phyloP scores from a whole-genome alignment of 37 sponge, comb jelly and placozoan species.

The Axinella damicornis region DNA sequence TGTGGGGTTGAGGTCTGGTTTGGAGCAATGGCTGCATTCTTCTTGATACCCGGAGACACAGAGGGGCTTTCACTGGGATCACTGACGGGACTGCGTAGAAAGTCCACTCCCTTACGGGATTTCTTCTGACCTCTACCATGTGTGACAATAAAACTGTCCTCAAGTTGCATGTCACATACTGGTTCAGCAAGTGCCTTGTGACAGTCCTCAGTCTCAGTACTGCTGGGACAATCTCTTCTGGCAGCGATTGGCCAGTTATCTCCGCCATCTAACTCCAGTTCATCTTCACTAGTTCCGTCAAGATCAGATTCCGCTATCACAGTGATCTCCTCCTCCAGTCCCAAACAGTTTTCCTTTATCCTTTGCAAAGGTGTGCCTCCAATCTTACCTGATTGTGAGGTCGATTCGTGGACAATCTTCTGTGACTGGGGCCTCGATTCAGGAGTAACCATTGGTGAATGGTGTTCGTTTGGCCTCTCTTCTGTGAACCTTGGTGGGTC shows the following conservation, averaged over 20 bases:
- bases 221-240: too few relatives aligned
- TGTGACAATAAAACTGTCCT: constrained; percentile 42
- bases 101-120: background rate
- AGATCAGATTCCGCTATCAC: constrained; percentile 50
- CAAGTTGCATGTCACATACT: background rate
- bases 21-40: background rate
- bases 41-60: background rate
- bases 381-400: background rate
- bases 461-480: background rate
- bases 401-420: background rate
- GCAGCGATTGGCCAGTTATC: too few relatives aligned
- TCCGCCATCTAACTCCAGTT: background rate
- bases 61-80: background rate
- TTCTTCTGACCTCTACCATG: background rate
- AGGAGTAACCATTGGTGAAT: background rate
- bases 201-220: too few relatives aligned
- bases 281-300: constrained; percentile 19
- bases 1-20: too few relatives aligned
- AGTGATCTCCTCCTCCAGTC: background rate
- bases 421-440: too few relatives aligned
- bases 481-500: too few relatives aligned
- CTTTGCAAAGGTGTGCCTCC: background rate
- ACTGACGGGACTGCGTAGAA: background rate
- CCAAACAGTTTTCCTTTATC: background rate
- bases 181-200: background rate